A percentile compares a stretch with the other conserved stretches of the same genome.
Conservation (phyloP, 2,113 vertebrate species). For the Hemiscyllium ocellatum region DNA sequence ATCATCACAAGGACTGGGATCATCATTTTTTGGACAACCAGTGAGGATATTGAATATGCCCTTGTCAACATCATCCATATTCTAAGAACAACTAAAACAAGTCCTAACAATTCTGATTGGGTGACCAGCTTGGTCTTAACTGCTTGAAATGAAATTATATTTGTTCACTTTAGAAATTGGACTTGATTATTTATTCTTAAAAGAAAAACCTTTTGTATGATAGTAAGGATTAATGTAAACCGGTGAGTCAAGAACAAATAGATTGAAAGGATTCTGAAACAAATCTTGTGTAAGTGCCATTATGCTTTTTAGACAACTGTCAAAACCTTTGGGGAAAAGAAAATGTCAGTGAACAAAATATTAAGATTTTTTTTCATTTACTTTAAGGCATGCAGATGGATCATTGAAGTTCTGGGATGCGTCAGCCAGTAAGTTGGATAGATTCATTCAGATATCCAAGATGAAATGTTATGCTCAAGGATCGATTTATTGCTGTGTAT, state of each 20-base stretch:
- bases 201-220: neutral
- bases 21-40: neutral
- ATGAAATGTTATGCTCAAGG: neutral
- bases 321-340: neutral
- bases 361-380: slow-evolving; percentile 35
- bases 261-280: neutral
- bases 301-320: neutral
- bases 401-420: slow-evolving; percentile 99
- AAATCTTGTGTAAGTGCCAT: neutral
- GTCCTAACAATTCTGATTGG: neutral
- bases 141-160: neutral
- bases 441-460: neutral
- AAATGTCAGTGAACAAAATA: neutral
- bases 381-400: slow-evolving; percentile 88
- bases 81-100: neutral
- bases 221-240: neutral
- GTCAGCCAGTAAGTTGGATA: slow-evolving; percentile 81
- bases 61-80: neutral
- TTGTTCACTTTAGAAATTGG: neutral
- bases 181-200: neutral
- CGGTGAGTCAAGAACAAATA: neutral
- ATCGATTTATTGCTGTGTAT: neutral
- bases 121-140: neutral
- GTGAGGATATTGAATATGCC: neutral
- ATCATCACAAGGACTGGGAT: neutral